Conservation (phyloP, 2,113 vertebrate species). For the Natator depressus region DNA sequence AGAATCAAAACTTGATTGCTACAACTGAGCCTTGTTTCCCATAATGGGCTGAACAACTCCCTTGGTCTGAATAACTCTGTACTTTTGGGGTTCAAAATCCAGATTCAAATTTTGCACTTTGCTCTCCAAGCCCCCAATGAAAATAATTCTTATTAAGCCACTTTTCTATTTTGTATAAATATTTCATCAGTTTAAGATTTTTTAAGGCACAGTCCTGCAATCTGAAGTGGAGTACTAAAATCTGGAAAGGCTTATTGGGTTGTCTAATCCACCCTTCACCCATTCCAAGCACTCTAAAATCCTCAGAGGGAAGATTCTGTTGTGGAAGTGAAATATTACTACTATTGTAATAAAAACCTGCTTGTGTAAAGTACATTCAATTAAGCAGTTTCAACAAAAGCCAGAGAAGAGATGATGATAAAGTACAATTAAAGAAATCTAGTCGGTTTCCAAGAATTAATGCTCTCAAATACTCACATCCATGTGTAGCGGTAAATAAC, state of each 20-base stretch:
- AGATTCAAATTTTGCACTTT: background rate
- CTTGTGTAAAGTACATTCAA: background rate
- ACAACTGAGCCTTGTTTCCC: background rate
- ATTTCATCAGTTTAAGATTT: background rate
- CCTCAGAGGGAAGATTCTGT: background rate
- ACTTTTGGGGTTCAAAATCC: background rate
- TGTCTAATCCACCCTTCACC: background rate
- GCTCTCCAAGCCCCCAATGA: background rate
- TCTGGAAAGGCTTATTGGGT: background rate
- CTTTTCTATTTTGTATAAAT: conserved; percentile 1
- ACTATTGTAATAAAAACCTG: background rate
- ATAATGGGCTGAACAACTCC: background rate
- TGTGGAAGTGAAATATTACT: background rate
- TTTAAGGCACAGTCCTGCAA: background rate
- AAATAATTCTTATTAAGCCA: background rate
- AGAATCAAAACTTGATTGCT: conserved; percentile 1
- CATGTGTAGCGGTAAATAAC: background rate
- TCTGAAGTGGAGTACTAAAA: background rate
- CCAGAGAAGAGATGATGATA: background rate
- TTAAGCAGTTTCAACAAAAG: background rate
- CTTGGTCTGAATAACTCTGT: background rate
- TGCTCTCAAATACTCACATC: background rate
- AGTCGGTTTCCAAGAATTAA: background rate
- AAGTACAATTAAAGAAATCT: background rate
- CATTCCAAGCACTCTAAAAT: background rate